Evolutionary conservation across 2,888 invertebrate species (phyloP).

Genomic region (Thecophora atra): DNA sequence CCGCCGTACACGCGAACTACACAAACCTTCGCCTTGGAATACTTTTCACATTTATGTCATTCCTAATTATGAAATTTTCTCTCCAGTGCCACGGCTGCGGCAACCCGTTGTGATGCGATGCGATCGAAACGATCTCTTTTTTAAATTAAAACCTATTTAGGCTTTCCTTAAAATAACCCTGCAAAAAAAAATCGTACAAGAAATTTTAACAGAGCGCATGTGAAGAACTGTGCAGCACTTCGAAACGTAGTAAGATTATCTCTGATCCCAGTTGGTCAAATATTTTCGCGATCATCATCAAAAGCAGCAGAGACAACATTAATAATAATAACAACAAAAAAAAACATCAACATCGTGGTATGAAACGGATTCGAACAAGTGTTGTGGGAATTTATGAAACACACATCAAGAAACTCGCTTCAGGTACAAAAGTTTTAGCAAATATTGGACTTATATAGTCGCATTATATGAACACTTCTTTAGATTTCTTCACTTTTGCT

Average conservation of each 20-base stretch:
- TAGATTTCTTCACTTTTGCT: background rate
- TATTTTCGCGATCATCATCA: background rate
- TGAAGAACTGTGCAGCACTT: background rate
- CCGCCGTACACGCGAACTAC: background rate
- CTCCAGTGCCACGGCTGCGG: conserved; percentile 4
- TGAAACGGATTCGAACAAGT: conserved; percentile 5
- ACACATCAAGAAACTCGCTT: background rate
- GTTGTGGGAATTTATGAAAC: background rate
- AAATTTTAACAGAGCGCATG: background rate
- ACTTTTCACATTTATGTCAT: conserved; percentile 32
- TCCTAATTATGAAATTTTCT: conserved; percentile 33
- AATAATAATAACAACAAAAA: conserved; percentile 8
- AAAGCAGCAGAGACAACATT: background rate
- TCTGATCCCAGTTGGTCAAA: background rate
- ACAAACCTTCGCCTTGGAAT: background rate
- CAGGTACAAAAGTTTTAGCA: background rate
- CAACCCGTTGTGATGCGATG: conserved; percentile 14
- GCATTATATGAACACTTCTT: background rate
- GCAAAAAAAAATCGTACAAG: background rate
- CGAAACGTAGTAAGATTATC: background rate
- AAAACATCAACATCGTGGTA: background rate
- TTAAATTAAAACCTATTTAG: conserved; percentile 5
- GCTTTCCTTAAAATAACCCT: background rate
- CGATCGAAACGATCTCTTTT: conserved; percentile 18
- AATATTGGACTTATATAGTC: background rate